Evolutionary conservation across 2,888 invertebrate species (phyloP).

Genomic region (Fragum sueziense): DNA sequence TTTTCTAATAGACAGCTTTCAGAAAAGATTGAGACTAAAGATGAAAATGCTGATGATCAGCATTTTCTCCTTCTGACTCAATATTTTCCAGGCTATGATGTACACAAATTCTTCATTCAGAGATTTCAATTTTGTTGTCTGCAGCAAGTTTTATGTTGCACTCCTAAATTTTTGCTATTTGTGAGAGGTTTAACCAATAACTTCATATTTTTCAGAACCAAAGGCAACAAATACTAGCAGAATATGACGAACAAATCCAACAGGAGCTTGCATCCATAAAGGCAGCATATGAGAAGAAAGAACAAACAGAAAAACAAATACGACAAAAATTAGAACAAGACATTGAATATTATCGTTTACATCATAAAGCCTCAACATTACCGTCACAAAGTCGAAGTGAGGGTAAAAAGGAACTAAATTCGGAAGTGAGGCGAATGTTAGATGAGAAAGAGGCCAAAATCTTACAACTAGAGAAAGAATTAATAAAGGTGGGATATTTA

Average conservation of each 20-base stretch:
- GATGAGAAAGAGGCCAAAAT: constrained; percentile 89
- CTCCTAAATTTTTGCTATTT: too few relatives aligned
- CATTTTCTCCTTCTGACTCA: too few relatives aligned
- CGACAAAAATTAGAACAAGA: constrained; percentile 93
- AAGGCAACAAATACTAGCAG: constrained; percentile 84
- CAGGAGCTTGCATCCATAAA: constrained; percentile 91
- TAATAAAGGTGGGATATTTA: constrained; percentile 68
- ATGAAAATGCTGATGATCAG: too few relatives aligned
- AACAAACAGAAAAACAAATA: constrained; percentile 92
- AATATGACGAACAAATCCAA: constrained; percentile 92
- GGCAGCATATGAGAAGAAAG: constrained; percentile 91
- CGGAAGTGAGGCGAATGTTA: constrained; percentile 85
- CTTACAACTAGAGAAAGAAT: constrained; percentile 75
- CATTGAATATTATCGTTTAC: constrained; percentile 84
- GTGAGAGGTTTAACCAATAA: too few relatives aligned
- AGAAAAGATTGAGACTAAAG: too few relatives aligned
- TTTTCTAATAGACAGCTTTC: too few relatives aligned
- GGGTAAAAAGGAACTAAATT: constrained; percentile 53
- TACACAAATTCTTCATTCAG: too few relatives aligned
- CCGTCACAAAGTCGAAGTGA: constrained; percentile 40
- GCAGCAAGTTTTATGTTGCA: too few relatives aligned
- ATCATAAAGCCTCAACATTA: constrained; percentile 50
- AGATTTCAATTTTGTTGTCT: too few relatives aligned
- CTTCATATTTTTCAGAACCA: constrained; percentile 64
- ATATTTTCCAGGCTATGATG: too few relatives aligned